A percentile compares a stretch with the other conserved stretches of the same genome.
Conservation (phyloP, 2,888 invertebrate species). For the Andrena chrysosceles region DNA sequence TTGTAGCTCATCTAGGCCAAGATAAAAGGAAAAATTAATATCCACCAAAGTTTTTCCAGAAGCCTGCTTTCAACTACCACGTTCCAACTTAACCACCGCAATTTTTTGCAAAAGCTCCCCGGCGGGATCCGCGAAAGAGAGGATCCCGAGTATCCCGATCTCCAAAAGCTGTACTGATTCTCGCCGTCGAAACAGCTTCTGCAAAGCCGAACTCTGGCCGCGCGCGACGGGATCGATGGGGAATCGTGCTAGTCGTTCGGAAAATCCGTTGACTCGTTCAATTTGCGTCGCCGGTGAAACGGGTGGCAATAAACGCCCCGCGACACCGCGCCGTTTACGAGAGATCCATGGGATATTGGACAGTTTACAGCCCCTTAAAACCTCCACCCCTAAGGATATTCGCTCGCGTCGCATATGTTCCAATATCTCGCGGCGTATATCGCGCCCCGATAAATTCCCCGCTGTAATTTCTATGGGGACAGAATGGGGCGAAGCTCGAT, state of each 20-base stretch:
- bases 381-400: neutral
- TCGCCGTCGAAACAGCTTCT: neutral
- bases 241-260: neutral
- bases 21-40: neutral
- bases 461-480: neutral
- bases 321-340: neutral
- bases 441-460: neutral
- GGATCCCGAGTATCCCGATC: neutral
- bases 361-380: constrained; percentile 15
- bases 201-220: neutral
- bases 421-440: neutral
- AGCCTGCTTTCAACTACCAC: neutral
- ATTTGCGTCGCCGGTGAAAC: neutral
- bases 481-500: no score
- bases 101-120: neutral
- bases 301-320: neutral
- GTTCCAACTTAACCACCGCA: neutral
- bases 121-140: neutral
- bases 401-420: neutral
- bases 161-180: neutral
- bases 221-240: neutral
- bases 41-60: neutral
- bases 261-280: constrained; percentile 13
- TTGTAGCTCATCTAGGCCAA: neutral
- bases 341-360: constrained; percentile 20